phyloP scores from a whole-genome alignment of 2,888 invertebrate species.

The Amblyjoppa fuscipennis region DNA sequence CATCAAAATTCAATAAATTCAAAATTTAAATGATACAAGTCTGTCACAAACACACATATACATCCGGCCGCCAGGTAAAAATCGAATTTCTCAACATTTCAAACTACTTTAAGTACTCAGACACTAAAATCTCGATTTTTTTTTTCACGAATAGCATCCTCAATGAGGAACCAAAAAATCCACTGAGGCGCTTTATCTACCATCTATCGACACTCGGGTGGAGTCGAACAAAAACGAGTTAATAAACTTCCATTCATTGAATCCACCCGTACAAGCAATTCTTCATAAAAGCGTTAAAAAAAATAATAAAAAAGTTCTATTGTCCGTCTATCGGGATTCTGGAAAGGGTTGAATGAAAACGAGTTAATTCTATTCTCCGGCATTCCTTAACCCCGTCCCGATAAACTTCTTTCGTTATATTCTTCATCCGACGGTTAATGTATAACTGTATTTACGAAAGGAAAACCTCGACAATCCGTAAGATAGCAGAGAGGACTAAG shows the following conservation, averaged over 20 bases:
- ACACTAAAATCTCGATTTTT: no score
- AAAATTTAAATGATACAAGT: no score
- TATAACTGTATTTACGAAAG: not conserved
- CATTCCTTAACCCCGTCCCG: constrained; percentile 13
- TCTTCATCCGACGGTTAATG: not conserved
- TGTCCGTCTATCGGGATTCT: not conserved
- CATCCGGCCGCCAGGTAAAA: no score
- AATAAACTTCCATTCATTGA: not conserved
- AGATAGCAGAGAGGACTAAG: not conserved
- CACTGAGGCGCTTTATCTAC: no score
- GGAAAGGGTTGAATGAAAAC: constrained; percentile 10
- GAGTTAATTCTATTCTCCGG: constrained; percentile 15
- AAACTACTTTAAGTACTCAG: no score
- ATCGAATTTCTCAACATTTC: no score
- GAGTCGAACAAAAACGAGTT: no score
- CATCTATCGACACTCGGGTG: no score
- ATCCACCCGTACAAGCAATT: not conserved
- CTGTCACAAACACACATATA: no score
- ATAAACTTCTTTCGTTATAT: constrained; percentile 52
- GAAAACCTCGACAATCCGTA: not conserved
- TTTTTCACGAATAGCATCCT: not conserved
- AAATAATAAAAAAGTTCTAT: not conserved
- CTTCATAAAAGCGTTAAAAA: not conserved
- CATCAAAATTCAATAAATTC: no score
- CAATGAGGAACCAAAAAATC: not conserved